phyloP scores from a whole-genome alignment of 2,888 invertebrate species.

The Bombylius discolor region DNA sequence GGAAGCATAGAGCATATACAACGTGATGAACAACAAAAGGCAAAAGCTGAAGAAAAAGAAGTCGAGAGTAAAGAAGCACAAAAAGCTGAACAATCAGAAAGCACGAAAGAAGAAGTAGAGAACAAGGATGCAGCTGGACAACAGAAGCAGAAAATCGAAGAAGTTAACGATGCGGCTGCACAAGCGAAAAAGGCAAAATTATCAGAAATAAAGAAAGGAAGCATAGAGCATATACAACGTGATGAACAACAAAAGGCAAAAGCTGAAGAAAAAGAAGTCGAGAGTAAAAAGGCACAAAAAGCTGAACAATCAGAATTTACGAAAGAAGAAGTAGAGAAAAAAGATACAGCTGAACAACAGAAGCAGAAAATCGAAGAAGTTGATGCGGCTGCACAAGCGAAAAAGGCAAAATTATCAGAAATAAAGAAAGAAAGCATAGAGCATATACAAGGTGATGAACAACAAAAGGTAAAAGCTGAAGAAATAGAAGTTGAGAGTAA shows the following conservation, averaged over 20 bases:
- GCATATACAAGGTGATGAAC: neutral
- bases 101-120: no score
- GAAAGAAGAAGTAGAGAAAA: conserved; percentile 16
- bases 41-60: neutral
- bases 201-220: conserved; percentile 13
- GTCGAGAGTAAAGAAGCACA: neutral
- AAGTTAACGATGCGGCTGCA: neutral
- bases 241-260: neutral
- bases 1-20: neutral
- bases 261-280: neutral
- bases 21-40: neutral
- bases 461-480: conserved; percentile 6
- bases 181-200: conserved; percentile 8
- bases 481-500: conserved; percentile 8
- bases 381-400: conserved; percentile 10
- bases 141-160: no score
- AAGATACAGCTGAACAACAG: conserved; percentile 12
- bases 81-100: neutral
- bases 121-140: no score
- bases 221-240: neutral
- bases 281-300: neutral
- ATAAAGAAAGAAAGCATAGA: conserved; percentile 5
- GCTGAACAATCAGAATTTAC: conserved; percentile 13
- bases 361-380: conserved; percentile 2
- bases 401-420: conserved; percentile 2